Evolutionary conservation across 35 echinoderm and acorn worm genomes (phyloP).

Genomic region (Ptychodera flava): DNA sequence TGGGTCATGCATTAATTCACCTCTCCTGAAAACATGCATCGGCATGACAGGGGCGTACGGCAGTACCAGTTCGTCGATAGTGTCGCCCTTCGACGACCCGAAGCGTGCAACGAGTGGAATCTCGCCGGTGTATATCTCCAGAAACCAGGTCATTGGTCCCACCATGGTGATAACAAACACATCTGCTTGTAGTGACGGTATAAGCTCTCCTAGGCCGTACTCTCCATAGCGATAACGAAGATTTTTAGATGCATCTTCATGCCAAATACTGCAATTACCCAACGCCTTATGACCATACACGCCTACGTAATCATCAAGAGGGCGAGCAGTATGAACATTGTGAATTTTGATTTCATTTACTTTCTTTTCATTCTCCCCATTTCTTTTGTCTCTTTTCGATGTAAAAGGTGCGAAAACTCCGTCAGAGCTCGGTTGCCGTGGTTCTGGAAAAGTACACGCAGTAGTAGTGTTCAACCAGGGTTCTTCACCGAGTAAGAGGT

Average conservation of each 20-base stretch:
- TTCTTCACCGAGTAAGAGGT: not conserved
- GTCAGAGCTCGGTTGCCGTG: not conserved
- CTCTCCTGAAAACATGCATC: not conserved
- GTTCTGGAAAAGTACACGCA: not conserved
- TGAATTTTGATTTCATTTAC: too few relatives aligned
- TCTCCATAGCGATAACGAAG: not conserved
- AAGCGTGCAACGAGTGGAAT: not conserved
- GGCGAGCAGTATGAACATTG: not conserved
- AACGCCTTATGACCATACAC: not conserved
- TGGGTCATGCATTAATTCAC: not conserved
- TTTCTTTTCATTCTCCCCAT: too few relatives aligned
- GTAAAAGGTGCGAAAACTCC: not conserved
- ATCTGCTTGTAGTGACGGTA: not conserved
- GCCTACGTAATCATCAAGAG: not conserved
- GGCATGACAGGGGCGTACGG: not conserved
- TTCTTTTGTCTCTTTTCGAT: not conserved
- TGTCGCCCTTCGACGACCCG: not conserved
- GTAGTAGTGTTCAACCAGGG: not conserved
- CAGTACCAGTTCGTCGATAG: not conserved
- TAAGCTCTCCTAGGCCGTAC: not conserved
- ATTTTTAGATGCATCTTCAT: not conserved
- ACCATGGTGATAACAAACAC: not conserved
- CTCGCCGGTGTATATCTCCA: not conserved
- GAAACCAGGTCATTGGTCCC: not conserved
- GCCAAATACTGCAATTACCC: not conserved